Conservation (phyloP, 2,888 invertebrate genomes). For the Acleris laterana region DNA sequence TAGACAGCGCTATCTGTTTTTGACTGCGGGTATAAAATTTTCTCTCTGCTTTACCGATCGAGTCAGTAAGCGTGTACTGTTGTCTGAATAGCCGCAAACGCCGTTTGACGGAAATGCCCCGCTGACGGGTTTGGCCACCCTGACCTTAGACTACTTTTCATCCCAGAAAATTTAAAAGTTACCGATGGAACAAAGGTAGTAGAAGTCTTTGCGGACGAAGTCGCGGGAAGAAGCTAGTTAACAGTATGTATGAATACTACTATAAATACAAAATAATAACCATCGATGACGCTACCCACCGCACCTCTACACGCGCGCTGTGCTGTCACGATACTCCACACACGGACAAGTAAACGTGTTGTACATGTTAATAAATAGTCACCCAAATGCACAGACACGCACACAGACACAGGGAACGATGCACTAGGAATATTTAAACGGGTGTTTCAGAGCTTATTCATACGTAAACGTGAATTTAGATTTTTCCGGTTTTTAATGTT, state of each 20-base stretch:
- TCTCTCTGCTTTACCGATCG: too few species aligned
- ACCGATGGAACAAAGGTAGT: too few species aligned
- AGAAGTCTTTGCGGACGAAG: too few species aligned
- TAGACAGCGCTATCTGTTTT: too few species aligned
- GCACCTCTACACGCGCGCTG: conserved; percentile 23
- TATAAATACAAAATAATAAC: not conserved
- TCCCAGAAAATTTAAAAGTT: too few species aligned
- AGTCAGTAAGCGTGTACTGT: too few species aligned
- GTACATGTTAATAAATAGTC: conserved; percentile 46
- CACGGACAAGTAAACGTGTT: conserved; percentile 37
- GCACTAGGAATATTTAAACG: conserved; percentile 36
- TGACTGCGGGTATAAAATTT: too few species aligned
- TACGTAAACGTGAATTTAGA: not conserved
- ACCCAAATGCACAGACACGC: conserved; percentile 43
- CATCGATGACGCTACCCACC: conserved; percentile 25
- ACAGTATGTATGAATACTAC: not conserved
- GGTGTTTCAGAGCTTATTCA: not conserved
- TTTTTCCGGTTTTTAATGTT: not conserved
- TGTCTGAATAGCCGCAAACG: too few species aligned
- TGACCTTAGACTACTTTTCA: too few species aligned
- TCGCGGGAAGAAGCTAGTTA: too few species aligned
- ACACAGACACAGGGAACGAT: conserved; percentile 26
- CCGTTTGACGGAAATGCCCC: too few species aligned
- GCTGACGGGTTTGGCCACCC: too few species aligned
- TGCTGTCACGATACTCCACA: conserved; percentile 10